Base-by-base conservation (phyloP, 2,888 invertebrate species). In the Nineta flava region DNA sequence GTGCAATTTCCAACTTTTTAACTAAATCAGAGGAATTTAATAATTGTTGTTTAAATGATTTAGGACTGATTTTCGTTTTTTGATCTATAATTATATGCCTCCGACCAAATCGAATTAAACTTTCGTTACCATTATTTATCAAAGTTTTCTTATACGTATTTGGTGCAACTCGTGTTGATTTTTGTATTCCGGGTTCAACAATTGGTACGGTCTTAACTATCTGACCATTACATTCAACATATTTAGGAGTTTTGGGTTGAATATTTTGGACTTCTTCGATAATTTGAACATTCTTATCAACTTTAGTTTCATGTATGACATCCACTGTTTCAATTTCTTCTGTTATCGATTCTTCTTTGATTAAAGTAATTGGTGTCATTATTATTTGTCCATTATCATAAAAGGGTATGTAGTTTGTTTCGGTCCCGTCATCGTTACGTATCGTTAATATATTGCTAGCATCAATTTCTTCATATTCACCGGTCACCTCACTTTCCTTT, bases 11-110 rank as follows among this genome's bases (percentile, higher is more conserved):
- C 7, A 31, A 9, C 5, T 13, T 48, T 19, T 13, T 45, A 12
- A 51, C 47, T 12, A 53, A 40, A 49, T 56, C 55, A 9, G 42
- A 17, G 3, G 51, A 50, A 13, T 50, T n/a, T n/a, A 7, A 41
- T 7, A 56, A 42, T 47, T 56, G 55, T 16, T 44, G 9, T 50
- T 55, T 55, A 47, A 55, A 54, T 32, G 49, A 38, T 9, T 40
- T 41, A 2, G 52, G 48, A 38, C 49, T 44, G 7, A 56, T 54
- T 15, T 41, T 44, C 5, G 44, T 54, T 40, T 50, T 35, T 15
- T 44, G 41, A 44, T 56, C 56, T 9, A 56, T 47, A 32, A 50
- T 52, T 46, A 51, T 17, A 9, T 41, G 32, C 26, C 50, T 50
- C 26, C 38, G 51, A 16, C 44, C 49, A 13, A 49, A 19, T 40